Evolutionary conservation across 2,113 vertebrate genomes (phyloP).

Genomic region (Etia nguti): DNA sequence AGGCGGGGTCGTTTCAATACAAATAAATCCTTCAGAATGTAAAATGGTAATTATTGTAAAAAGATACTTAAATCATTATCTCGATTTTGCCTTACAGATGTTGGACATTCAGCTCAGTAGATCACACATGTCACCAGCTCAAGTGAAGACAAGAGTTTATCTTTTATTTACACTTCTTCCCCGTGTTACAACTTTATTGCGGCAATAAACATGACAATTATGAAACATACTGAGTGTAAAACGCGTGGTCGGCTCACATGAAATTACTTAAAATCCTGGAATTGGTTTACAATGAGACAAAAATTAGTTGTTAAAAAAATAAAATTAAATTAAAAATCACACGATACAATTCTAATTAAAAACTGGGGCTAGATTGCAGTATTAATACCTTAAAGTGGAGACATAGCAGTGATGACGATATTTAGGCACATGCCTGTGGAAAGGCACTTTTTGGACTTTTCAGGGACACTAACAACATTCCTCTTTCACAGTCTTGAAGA

Average conservation of each 20-base stretch:
- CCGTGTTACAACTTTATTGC: background rate
- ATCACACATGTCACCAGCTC: background rate
- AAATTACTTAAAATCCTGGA: background rate
- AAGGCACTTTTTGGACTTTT: background rate
- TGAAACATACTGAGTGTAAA: background rate
- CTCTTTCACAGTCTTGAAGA: conserved; percentile 62
- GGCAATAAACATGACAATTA: background rate
- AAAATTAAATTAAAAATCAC: background rate
- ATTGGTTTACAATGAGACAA: background rate
- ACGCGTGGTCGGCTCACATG: background rate
- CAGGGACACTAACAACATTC: background rate
- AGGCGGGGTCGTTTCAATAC: background rate
- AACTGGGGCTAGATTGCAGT: background rate
- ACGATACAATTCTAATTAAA: background rate
- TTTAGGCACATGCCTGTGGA: background rate
- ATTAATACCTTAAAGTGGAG: background rate
- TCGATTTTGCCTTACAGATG: background rate
- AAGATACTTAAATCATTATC: background rate
- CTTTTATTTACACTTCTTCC: background rate
- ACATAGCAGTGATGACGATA: background rate
- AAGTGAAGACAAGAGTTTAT: no score
- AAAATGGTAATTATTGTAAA: background rate
- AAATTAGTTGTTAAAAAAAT: background rate
- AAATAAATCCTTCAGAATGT: background rate
- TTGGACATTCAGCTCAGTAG: background rate